These are phyloP conservation scores for Archocentrus centrarchus DNA, from an alignment of 2,113 vertebrate genomes.

Conservation along the genomic window DNA sequence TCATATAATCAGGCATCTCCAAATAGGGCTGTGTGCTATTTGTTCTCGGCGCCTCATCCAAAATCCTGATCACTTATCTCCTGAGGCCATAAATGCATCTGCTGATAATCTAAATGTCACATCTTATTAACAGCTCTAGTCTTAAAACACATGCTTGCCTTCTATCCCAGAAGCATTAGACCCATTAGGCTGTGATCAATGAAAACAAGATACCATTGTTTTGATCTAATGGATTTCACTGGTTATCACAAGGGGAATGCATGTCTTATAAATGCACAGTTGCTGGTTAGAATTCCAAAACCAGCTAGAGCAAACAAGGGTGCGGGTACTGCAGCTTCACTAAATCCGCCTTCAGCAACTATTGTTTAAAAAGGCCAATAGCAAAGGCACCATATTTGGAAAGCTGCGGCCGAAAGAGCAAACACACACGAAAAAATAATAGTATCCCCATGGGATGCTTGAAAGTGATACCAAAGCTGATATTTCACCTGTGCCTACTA, in stretches of 20 bases:
- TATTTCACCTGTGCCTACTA: constrained; percentile 29
- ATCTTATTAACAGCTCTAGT: constrained; percentile 61
- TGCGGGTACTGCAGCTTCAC: background rate
- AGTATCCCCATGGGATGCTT: background rate
- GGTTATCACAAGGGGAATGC: constrained; percentile 27
- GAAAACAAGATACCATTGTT: constrained; percentile 64
- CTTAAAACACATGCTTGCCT: constrained; percentile 40
- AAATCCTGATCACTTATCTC: constrained; percentile 67
- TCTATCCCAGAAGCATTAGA: constrained; percentile 49
- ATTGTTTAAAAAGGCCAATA: background rate
- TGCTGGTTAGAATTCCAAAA: constrained; percentile 39
- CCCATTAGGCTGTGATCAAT: constrained; percentile 63
- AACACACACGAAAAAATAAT: constrained; percentile 6
- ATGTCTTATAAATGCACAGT: constrained; percentile 9
- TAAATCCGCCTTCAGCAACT: background rate
- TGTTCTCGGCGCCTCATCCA: constrained; percentile 61
- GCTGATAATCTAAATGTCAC: constrained; percentile 70
- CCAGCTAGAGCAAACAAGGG: background rate
- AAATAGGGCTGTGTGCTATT: constrained; percentile 61
- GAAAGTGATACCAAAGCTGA: constrained; percentile 16
- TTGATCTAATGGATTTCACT: constrained; percentile 62
- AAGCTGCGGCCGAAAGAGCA: background rate
- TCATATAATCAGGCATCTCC: constrained; percentile 59
- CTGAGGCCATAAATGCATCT: constrained; percentile 63
- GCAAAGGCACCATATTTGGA: constrained; percentile 6